Evolutionary conservation across 2,113 vertebrate genomes (phyloP).

Genomic region (Junco hyemalis): DNA sequence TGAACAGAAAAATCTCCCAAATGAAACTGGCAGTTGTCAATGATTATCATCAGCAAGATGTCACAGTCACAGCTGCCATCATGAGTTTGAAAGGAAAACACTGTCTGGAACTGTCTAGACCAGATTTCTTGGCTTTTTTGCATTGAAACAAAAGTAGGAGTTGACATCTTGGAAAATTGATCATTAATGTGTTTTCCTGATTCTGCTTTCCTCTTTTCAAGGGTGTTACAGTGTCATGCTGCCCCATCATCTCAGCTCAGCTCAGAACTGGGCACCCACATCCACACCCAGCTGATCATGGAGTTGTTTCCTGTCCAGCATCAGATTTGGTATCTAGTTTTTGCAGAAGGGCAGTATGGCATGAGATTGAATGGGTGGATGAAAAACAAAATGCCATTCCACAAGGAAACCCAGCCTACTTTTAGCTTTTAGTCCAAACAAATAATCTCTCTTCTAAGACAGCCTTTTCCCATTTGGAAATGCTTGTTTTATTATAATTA

Average conservation of each 20-base stretch:
- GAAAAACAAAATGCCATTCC: neutral
- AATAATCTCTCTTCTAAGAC: neutral
- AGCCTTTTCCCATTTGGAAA: neutral
- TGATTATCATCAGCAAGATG: neutral
- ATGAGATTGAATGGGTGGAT: neutral
- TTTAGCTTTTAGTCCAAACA: neutral
- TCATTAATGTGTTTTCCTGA: neutral
- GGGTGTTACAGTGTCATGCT: neutral
- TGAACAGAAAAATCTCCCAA: neutral
- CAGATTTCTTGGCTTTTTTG: neutral
- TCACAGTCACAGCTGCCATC: neutral
- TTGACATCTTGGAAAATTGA: neutral
- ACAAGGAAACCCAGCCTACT: neutral
- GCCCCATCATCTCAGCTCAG: neutral
- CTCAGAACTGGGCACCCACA: neutral
- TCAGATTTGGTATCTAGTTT: slow-evolving; percentile 1
- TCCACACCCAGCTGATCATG: neutral
- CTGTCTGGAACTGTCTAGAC: neutral
- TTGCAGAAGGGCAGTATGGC: neutral
- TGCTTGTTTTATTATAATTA: neutral
- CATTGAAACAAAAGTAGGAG: neutral
- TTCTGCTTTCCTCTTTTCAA: neutral
- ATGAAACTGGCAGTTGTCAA: neutral
- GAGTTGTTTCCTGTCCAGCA: neutral
- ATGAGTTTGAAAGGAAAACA: neutral